Evolutionary conservation across 2,888 invertebrate species (phyloP).

Genomic region (Phytoseiulus persimilis): DNA sequence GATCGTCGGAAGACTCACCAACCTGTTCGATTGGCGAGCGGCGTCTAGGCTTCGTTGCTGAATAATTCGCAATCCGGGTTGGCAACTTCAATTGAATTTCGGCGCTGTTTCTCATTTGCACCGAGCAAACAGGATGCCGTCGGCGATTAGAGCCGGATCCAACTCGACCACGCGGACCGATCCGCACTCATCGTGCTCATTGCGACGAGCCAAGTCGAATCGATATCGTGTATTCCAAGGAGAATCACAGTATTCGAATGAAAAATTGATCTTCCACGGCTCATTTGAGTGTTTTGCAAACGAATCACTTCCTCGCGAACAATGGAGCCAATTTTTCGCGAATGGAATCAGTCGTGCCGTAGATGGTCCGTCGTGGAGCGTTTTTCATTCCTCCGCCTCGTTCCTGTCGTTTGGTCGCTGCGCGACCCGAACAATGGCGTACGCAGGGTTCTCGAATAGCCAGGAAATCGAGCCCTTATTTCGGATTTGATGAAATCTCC

Average conservation of each 20-base stretch:
- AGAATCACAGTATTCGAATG: no score
- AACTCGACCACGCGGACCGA: background rate
- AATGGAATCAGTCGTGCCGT: background rate
- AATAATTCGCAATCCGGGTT: background rate
- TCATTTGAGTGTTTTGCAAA: no score
- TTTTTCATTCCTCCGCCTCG: background rate
- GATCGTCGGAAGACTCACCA: background rate
- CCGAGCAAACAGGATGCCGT: background rate
- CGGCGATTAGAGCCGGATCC: background rate
- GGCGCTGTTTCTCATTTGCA: background rate
- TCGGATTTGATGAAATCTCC: background rate
- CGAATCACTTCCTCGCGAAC: no score
- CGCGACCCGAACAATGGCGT: background rate
- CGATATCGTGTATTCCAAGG: no score
- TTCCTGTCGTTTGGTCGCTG: background rate
- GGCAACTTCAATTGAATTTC: background rate
- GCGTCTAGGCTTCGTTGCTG: background rate
- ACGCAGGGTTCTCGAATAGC: background rate
- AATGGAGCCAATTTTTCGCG: no score
- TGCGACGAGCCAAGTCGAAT: no score
- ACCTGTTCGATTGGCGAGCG: background rate
- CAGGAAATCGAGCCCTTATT: background rate
- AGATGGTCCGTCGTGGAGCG: background rate
- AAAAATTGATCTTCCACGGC: no score
- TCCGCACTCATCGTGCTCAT: no score